These are phyloP conservation scores for Odontomyia ornata DNA, from an alignment of 2,888 invertebrate species.

Conservation along the genomic window DNA sequence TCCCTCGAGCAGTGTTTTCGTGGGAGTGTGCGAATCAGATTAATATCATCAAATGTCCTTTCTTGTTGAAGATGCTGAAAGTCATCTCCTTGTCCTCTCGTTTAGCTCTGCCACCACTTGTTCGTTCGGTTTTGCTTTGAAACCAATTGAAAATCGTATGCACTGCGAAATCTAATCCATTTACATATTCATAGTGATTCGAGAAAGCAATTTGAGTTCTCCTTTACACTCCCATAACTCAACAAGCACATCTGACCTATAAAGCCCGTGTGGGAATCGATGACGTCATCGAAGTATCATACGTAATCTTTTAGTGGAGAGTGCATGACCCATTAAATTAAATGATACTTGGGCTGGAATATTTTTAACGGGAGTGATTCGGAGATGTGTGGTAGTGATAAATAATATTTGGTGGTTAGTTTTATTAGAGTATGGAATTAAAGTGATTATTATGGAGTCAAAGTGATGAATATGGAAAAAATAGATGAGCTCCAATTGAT, in stretches of 20 bases:
- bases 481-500: no score
- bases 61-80: not conserved
- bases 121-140: not conserved
- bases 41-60: constrained; percentile 1
- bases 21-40: not conserved
- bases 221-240: not conserved
- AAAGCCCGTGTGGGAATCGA: constrained; percentile 9
- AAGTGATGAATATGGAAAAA: no score
- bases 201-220: not conserved
- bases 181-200: constrained; percentile 6
- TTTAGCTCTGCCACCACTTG: not conserved
- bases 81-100: not conserved
- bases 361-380: not conserved
- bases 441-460: no score
- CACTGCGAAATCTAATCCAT: constrained; percentile 24
- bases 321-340: not conserved
- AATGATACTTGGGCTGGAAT: not conserved
- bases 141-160: constrained; percentile 5
- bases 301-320: not conserved
- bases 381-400: not conserved
- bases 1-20: not conserved
- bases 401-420: not conserved
- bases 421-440: no score
- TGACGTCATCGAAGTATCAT: not conserved
- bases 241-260: not conserved